Conservation (phyloP, 2,888 invertebrate species). For the Blomia tropicalis region DNA sequence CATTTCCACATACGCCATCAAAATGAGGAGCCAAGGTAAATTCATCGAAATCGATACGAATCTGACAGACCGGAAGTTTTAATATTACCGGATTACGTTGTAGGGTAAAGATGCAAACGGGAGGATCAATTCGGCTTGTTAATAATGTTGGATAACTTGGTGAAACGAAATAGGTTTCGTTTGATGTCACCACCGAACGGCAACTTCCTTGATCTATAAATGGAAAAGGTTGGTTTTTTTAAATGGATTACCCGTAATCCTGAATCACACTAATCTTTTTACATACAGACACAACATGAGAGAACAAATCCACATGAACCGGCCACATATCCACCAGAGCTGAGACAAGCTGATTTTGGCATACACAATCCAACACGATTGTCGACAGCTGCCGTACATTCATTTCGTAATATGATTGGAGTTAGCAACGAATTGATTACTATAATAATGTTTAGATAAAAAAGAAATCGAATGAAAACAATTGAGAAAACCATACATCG, state of each 20-base stretch:
- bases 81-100: slow-evolving; percentile 24
- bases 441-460: not conserved
- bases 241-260: not conserved
- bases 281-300: slow-evolving; percentile 27
- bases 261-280: too few species aligned
- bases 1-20: slow-evolving; percentile 49
- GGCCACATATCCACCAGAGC: slow-evolving; percentile 26
- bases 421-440: slow-evolving; percentile 24
- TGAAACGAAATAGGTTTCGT: slow-evolving; percentile 28
- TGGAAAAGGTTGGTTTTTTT: not conserved
- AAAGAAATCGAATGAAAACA: not conserved
- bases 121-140: slow-evolving; percentile 25
- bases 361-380: slow-evolving; percentile 26
- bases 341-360: slow-evolving; percentile 25
- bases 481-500: too few species aligned
- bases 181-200: slow-evolving; percentile 24
- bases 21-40: slow-evolving; percentile 39
- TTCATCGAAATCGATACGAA: slow-evolving; percentile 56
- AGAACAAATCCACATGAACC: slow-evolving; percentile 25
- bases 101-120: slow-evolving; percentile 27
- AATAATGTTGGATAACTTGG: slow-evolving; percentile 25
- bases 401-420: slow-evolving; percentile 21
- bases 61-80: slow-evolving; percentile 49
- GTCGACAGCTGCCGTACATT: slow-evolving; percentile 26
- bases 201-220: slow-evolving; percentile 26